phyloP scores from a whole-genome alignment of 2,797 vertebrate genomes.

The Melanotaenia boesemani region DNA sequence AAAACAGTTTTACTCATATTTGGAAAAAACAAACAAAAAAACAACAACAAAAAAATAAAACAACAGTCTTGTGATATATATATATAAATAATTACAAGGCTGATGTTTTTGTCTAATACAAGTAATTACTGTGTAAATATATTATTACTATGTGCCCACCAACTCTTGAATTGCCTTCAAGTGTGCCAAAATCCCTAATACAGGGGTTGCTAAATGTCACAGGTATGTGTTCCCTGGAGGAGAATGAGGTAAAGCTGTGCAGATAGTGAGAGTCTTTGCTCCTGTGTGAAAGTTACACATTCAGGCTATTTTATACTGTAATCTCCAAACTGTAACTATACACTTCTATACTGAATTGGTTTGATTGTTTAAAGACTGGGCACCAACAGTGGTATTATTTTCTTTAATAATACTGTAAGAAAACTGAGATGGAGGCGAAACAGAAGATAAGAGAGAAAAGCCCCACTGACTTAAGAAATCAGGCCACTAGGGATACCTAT shows the following conservation, averaged over 20 bases:
- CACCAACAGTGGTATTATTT: slow-evolving; percentile 37
- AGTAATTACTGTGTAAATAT: too few relatives aligned
- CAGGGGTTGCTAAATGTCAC: slow-evolving; percentile 46
- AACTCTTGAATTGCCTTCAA: background rate
- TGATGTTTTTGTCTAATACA: too few relatives aligned
- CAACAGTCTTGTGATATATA: background rate
- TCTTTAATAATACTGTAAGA: slow-evolving; percentile 28
- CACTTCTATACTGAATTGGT: slow-evolving; percentile 36
- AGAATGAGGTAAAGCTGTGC: slow-evolving; percentile 5
- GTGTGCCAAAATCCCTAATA: slow-evolving; percentile 5
- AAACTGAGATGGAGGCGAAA: slow-evolving; percentile 54
- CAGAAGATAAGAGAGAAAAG: slow-evolving; percentile 25
- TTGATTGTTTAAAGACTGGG: background rate
- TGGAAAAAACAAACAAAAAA: too few relatives aligned
- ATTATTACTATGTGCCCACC: slow-evolving; percentile 1
- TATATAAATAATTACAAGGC: background rate
- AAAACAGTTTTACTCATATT: background rate
- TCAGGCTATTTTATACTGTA: slow-evolving; percentile 14
- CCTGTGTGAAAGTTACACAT: slow-evolving; percentile 20
- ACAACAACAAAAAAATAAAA: background rate
- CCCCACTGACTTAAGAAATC: slow-evolving; percentile 52
- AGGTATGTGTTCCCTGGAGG: slow-evolving; percentile 22
- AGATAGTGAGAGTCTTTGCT: slow-evolving; percentile 13
- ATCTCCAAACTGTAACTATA: slow-evolving; percentile 53
- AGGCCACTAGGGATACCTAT: slow-evolving; percentile 48